Evolutionary conservation across 2,888 invertebrate species (phyloP), one percentile per base, ranked within the genome.

Genomic region (Hecatera dysodea): DNA sequence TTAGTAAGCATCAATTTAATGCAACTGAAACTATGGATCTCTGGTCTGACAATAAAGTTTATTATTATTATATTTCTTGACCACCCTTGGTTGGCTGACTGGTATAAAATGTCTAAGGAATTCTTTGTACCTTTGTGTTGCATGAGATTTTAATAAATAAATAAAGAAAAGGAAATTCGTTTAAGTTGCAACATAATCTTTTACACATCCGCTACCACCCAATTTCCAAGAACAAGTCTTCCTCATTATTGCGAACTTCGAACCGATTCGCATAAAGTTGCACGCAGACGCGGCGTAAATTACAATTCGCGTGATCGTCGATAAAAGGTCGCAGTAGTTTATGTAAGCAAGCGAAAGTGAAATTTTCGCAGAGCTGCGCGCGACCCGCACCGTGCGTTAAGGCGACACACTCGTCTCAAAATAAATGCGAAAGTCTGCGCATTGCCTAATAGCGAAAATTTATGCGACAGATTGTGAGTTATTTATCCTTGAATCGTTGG

Each of bases 291-390:
- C 66, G 44, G 11, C 50, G 61, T 63, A 82, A 78, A 77, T 77
- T 67, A 67, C 75, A 75, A 83, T 78, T 75, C 75, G 76, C 86
- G 74, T 72, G 81, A 67, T 78, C 68, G 71, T 71, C 85, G 81
- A 88, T 90, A 89, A 89, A 91, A 92, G 91, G 90, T 91, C 89
- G 89, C 80, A 79, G 29, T 66, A 78, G 83, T 92, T 93, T 93
- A 93, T 91, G 92, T 94, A 94, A 94, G 90, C 87, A 67, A 79
- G 91, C 91, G 94, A 94, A 94, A 94, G 94, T 93, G 94, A 94
- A 93, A 93, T 90, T 90, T 71, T 84, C 83, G 82, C 86, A 72
- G 77, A 78, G 77, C 75, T 57, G 76, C 66, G 70, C 64, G 68
- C 74, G 81, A 78, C 77, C 78, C 66, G 71, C 73, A 70, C 53